A percentile compares a stretch with the other conserved stretches of the same genome.
These are phyloP conservation scores for Thyatira batis DNA, from an alignment of 2,888 invertebrate species.

Conservation along the genomic window DNA sequence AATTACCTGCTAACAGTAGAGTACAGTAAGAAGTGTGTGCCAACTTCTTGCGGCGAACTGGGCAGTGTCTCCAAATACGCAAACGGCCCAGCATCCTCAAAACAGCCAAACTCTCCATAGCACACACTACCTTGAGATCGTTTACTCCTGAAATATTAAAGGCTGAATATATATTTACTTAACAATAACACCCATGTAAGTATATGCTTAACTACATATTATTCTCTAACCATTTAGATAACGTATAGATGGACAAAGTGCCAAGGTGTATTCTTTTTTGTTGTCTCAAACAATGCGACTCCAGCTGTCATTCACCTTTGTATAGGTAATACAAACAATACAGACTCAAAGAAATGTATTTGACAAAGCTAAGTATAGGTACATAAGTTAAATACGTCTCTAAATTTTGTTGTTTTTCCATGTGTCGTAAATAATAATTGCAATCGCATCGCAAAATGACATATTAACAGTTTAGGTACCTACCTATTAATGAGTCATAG, in stretches of 20 bases:
- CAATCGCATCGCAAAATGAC: too few relatives aligned
- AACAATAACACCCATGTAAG: too few relatives aligned
- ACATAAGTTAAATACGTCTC: too few relatives aligned
- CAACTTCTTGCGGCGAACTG: constrained; percentile 92
- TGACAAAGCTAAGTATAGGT: too few relatives aligned
- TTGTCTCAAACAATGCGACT: neutral
- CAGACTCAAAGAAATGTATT: neutral
- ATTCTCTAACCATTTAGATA: neutral
- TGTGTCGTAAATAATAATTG: too few relatives aligned
- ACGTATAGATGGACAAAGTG: too few relatives aligned
- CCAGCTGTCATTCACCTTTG: neutral
- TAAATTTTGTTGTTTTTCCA: too few relatives aligned
- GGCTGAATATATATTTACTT: neutral
- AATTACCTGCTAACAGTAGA: constrained; percentile 84
- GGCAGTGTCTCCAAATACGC: constrained; percentile 95
- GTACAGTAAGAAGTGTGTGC: constrained; percentile 91
- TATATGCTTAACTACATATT: too few relatives aligned
- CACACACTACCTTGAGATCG: constrained; percentile 92
- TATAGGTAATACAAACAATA: neutral
- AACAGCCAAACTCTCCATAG: constrained; percentile 95
- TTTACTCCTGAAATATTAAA: constrained; percentile 80
- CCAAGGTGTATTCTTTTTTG: neutral
- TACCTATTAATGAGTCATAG: too few relatives aligned
- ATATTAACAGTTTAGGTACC: too few relatives aligned
- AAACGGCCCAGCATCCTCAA: constrained; percentile 94